Conservation (phyloP, 2,797 vertebrate genomes). For the Clarias fuscus region DNA sequence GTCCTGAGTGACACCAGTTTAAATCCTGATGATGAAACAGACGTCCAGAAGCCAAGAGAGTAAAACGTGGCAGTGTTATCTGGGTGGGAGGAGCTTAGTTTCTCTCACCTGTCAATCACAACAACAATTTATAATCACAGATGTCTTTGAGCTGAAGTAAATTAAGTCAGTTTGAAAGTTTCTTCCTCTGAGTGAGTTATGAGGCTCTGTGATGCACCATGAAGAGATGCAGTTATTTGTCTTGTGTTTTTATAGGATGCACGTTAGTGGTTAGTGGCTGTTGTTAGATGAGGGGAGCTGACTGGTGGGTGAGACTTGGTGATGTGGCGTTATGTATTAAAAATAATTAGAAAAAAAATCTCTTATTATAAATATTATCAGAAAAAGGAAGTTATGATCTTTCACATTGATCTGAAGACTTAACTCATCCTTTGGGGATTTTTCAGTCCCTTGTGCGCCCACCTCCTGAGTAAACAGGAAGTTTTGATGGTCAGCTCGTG, state of each 20-base stretch:
- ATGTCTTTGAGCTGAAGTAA: neutral
- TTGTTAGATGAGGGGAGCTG: neutral
- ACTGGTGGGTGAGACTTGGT: neutral
- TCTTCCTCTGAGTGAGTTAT: neutral
- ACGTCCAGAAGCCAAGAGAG: neutral
- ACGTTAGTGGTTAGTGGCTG: neutral
- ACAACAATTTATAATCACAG: neutral
- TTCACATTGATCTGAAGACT: neutral
- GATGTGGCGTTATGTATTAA: neutral
- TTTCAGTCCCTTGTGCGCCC: neutral
- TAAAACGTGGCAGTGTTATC: too few species aligned
- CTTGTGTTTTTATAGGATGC: neutral
- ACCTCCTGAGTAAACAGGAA: constrained; percentile 12
- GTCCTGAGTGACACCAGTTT: neutral
- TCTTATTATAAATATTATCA: neutral
- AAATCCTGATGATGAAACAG: neutral
- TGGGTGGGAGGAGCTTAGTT: neutral
- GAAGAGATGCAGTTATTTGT: neutral
- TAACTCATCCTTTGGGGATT: neutral
- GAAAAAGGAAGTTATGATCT: neutral
- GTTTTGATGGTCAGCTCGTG: neutral
- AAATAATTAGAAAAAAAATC: neutral
- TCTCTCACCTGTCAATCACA: neutral
- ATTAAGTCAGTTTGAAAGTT: too few species aligned
- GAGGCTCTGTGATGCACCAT: neutral